Conservation (phyloP, 1,140 invertebrate genomes). For the Drosophila pruinosa region DNA sequence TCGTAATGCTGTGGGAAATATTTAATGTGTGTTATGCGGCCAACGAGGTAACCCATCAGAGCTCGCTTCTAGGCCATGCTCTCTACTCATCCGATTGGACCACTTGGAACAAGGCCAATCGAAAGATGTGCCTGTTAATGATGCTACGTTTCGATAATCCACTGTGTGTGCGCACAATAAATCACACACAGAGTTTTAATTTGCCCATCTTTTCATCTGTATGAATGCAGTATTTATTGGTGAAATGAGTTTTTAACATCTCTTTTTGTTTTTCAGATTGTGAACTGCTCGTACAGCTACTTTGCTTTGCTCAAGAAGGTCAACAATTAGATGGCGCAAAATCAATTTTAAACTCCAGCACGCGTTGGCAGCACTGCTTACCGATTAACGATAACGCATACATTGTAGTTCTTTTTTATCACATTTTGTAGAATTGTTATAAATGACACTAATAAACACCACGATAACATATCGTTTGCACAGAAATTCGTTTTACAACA, state of each 20-base stretch:
- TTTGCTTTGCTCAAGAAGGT: constrained; percentile 70
- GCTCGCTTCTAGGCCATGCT: constrained; percentile 43
- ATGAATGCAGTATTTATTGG: constrained; percentile 1
- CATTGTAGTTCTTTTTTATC: background rate
- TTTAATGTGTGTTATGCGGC: constrained; percentile 73
- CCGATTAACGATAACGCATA: background rate
- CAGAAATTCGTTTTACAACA: constrained; percentile 4
- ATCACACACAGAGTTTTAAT: constrained; percentile 54
- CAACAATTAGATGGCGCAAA: constrained; percentile 52
- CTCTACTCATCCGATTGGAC: constrained; percentile 69
- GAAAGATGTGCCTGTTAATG: constrained; percentile 50
- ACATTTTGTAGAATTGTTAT: background rate
- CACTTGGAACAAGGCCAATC: constrained; percentile 55
- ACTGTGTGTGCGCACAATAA: constrained; percentile 47
- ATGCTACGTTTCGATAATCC: constrained; percentile 60
- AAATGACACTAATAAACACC: constrained; percentile 7
- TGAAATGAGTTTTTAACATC: background rate
- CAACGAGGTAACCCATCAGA: constrained; percentile 64
- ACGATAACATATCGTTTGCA: background rate
- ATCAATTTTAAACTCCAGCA: background rate
- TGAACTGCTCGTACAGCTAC: constrained; percentile 75
- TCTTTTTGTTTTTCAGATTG: constrained; percentile 68
- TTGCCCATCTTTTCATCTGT: constrained; percentile 70
- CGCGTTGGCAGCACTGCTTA: constrained; percentile 11
- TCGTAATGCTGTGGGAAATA: constrained; percentile 71